Percentiles rank a stretch among this genome's conserved stretches.
phyloP scores from a whole-genome alignment of 2,113 vertebrate genomes.

The Psettodes erumei region DNA sequence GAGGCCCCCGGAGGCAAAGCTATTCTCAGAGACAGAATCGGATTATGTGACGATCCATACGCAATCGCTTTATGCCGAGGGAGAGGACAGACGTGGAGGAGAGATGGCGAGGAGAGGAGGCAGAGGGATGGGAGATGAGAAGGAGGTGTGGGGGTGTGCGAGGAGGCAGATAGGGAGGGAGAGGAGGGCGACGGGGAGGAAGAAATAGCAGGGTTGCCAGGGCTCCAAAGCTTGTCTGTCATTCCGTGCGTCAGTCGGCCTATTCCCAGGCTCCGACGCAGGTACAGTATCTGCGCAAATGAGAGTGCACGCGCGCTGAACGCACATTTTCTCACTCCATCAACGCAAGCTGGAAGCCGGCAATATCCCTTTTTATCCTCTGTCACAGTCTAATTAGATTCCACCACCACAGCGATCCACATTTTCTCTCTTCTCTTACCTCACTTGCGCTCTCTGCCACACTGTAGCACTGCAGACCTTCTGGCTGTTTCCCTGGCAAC shows the following conservation, averaged over 20 bases:
- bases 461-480: slow-evolving; percentile 63
- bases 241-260: slow-evolving; percentile 81
- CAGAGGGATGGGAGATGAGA: slow-evolving; percentile 58
- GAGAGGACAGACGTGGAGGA: slow-evolving; percentile 60
- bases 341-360: slow-evolving; percentile 45
- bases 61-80: slow-evolving; percentile 63
- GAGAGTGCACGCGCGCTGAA: slow-evolving; percentile 30
- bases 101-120: slow-evolving; percentile 53
- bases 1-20: slow-evolving; percentile 35
- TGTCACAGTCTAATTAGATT: slow-evolving; percentile 78
- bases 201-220: slow-evolving; percentile 76
- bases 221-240: slow-evolving; percentile 79
- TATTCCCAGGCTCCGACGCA: slow-evolving; percentile 81
- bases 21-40: slow-evolving; percentile 70
- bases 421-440: slow-evolving; percentile 66
- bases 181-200: slow-evolving; percentile 17
- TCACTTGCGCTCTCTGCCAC: slow-evolving; percentile 68
- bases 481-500: slow-evolving; percentile 83
- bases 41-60: slow-evolving; percentile 72
- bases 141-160: slow-evolving; percentile 61
- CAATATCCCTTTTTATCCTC: slow-evolving; percentile 69
- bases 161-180: slow-evolving; percentile 22
- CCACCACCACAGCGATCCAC: slow-evolving; percentile 61
- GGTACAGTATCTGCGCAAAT: slow-evolving; percentile 73
- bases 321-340: slow-evolving; percentile 47